phyloP scores from a whole-genome alignment of 1,140 invertebrate genomes.

The Carposina sasakii region DNA sequence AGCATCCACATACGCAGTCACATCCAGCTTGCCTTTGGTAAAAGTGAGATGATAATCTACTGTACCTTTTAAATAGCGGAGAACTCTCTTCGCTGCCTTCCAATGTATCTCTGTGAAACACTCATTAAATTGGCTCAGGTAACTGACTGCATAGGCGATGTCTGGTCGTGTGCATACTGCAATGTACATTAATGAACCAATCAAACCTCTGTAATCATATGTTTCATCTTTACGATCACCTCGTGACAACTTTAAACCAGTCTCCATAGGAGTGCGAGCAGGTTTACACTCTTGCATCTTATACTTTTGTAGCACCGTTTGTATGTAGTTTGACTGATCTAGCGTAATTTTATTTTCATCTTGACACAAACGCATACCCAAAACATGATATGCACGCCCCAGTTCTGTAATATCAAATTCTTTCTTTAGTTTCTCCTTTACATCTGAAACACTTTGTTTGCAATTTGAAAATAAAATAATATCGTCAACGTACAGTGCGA shows the following conservation, averaged over 20 bases:
- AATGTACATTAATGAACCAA: neutral
- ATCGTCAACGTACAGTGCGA: slow-evolving; percentile 44
- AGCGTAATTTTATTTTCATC: neutral
- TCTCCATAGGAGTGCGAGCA: neutral
- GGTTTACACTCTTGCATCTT: neutral
- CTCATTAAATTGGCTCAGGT: neutral
- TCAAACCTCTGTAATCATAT: neutral
- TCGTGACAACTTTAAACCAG: neutral
- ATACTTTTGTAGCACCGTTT: slow-evolving; percentile 1
- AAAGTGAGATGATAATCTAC: neutral
- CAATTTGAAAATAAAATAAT: slow-evolving; percentile 3
- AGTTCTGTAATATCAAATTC: neutral
- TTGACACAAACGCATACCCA: neutral
- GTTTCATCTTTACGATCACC: slow-evolving; percentile 6
- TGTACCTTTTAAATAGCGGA: neutral
- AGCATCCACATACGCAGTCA: neutral
- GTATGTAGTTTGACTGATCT: neutral
- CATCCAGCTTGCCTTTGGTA: neutral
- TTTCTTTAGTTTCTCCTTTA: neutral
- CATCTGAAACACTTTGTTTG: too few species aligned
- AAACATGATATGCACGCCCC: neutral
- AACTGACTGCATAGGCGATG: neutral
- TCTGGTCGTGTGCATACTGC: neutral
- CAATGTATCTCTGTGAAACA: neutral
- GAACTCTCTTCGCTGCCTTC: neutral